Conservation (phyloP, 23 tunicate genomes). For the Trididemnum miniatum region DNA sequence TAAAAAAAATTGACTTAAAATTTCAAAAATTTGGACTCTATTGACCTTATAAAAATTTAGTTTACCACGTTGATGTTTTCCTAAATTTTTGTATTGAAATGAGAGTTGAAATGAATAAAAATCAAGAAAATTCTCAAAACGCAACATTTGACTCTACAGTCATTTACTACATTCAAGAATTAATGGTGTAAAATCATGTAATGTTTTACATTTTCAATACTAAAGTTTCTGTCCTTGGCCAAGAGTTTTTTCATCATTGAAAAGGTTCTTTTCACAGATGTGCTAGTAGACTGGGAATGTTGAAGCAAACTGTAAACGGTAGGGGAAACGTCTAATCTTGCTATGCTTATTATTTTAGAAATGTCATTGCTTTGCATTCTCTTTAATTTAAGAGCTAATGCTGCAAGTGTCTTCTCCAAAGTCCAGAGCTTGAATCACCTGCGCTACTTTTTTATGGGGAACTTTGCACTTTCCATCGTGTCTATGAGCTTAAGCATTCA, state of each 20-base stretch:
- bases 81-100: too few species aligned
- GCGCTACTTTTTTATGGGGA: slow-evolving; percentile 8
- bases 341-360: slow-evolving; percentile 11
- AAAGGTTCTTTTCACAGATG: slow-evolving; percentile 17
- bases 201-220: slow-evolving; percentile 1
- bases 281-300: too few species aligned
- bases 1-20: too few species aligned
- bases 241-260: slow-evolving; percentile 2
- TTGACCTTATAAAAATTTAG: too few species aligned
- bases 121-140: too few species aligned
- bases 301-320: too few species aligned
- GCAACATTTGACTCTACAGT: too few species aligned
- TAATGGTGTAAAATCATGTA: slow-evolving; percentile 7
- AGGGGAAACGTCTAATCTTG: slow-evolving; percentile 14
- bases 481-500: slow-evolving; percentile 12
- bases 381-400: neutral
- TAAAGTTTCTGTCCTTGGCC: slow-evolving; percentile 31
- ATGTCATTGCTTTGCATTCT: slow-evolving; percentile 29
- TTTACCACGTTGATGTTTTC: too few species aligned
- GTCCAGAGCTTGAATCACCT: neutral
- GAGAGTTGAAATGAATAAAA: too few species aligned
- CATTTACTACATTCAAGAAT: too few species aligned
- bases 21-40: too few species aligned
- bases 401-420: slow-evolving; percentile 10
- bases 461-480: slow-evolving; percentile 32